Base-by-base conservation (phyloP, 2,113 vertebrate genomes). In the Passer montanus region DNA sequence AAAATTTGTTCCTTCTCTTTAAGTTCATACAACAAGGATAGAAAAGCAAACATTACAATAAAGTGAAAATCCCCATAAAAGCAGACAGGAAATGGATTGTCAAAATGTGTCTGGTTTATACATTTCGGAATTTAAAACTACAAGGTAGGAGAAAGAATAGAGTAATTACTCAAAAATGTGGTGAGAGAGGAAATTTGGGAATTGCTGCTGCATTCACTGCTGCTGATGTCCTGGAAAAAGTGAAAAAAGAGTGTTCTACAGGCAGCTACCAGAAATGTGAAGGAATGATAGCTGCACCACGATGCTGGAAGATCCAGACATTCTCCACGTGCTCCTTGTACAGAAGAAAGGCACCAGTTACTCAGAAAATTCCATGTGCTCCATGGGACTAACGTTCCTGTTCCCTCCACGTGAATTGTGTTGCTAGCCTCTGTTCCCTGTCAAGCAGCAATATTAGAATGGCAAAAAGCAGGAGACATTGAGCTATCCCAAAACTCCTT, bases 181-280 rank as follows among this genome's bases (percentile, higher is more conserved):
- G 2, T 74, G 22, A 49, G 27, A 73, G 6, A 5, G 6, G 43
- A 82, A 58, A 62, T 31, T 43, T 74, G 6, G 19, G n/a, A 87
- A 63, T 19, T 49, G 3, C 15, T 73, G 1, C n/a, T 80, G 4
- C 14, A 16, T 1, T 0, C 10, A 7, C 12, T 50, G 18, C 6
- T 70, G 10, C 46, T 60, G 22, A 7, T 67, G 6, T n/a, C 20
- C 24, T 56, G 41, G 47, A 69, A 72, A 69, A 77, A 52, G 3
- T 18, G 9, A 46, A 49, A 41, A 66, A 62, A 66, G 3, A 4
- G 4, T 30, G 2, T 63, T 31, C 3, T 59, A 17, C 11, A 15
- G 18, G 6, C 17, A 68, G 14, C 30, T 56, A 11, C 5, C 5
- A 12, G 24, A 84, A 82, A 75, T 8, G 9, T 6, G n/a, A 64